Conservation (phyloP, 1,140 invertebrate species). For the Trichomalopsis sarcophagae region DNA sequence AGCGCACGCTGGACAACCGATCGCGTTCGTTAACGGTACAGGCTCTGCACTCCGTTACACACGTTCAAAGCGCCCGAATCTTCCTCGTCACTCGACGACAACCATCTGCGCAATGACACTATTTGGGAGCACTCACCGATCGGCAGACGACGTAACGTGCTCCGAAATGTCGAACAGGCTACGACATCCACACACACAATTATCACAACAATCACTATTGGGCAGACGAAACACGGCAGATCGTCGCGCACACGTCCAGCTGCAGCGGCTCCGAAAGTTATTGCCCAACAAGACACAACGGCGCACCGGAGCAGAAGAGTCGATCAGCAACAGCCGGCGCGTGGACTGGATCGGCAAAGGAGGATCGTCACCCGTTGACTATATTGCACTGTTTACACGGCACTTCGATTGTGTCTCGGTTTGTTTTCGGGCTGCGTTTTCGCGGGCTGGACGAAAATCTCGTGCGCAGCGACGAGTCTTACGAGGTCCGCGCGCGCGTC, state of each 20-base stretch:
- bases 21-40: not conserved
- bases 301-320: too few species aligned
- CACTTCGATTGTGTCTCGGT: too few species aligned
- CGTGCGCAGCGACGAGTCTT: not conserved
- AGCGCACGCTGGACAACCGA: not conserved
- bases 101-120: too few species aligned
- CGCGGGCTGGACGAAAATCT: not conserved
- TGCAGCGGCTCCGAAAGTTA: too few species aligned
- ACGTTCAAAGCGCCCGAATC: too few species aligned
- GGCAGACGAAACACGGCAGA: not conserved
- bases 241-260: too few species aligned
- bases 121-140: not conserved
- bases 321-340: too few species aligned
- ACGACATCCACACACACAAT: not conserved
- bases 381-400: too few species aligned
- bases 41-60: not conserved
- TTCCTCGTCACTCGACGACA: too few species aligned
- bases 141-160: not conserved
- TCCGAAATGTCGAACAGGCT: not conserved
- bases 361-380: too few species aligned
- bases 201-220: not conserved
- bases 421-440: not conserved
- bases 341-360: too few species aligned
- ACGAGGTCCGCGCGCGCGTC: constrained; percentile 63
- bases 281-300: too few species aligned